Percentiles rank a stretch among this genome's conserved stretches.
Evolutionary conservation across 2,113 vertebrate genomes (phyloP).

Genomic region (Actinemys pallida): DNA sequence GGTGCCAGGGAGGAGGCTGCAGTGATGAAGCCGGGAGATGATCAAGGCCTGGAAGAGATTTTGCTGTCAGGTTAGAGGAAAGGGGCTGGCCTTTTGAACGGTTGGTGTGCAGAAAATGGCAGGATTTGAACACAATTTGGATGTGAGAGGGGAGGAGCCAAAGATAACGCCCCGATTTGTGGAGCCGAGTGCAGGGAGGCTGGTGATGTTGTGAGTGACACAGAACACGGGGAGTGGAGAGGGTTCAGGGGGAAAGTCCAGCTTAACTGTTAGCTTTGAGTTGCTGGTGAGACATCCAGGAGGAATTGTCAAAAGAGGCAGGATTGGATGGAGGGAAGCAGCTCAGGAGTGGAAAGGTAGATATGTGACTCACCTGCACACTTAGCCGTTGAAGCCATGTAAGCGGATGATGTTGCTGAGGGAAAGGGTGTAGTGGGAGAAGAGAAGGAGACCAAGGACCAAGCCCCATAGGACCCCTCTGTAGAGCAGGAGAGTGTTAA

Average conservation of each 20-base stretch:
- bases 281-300: neutral
- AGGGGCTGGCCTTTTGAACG: neutral
- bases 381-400: neutral
- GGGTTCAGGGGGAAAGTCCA: neutral
- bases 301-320: neutral
- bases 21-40: neutral
- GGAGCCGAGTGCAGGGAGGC: neutral
- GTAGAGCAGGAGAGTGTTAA: neutral
- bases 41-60: neutral
- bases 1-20: no score
- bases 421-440: neutral
- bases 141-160: neutral
- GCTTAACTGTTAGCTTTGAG: neutral
- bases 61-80: neutral
- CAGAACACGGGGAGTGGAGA: neutral
- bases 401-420: neutral
- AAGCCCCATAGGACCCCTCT: neutral
- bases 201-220: neutral
- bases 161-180: accelerated
- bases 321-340: neutral
- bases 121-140: neutral
- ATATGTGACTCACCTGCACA: neutral
- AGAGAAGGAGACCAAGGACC: neutral
- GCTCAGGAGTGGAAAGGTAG: neutral
- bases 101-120: neutral